These are phyloP conservation scores for Anser cygnoides DNA, from an alignment of 2,113 vertebrate genomes.

Conservation along the genomic window DNA sequence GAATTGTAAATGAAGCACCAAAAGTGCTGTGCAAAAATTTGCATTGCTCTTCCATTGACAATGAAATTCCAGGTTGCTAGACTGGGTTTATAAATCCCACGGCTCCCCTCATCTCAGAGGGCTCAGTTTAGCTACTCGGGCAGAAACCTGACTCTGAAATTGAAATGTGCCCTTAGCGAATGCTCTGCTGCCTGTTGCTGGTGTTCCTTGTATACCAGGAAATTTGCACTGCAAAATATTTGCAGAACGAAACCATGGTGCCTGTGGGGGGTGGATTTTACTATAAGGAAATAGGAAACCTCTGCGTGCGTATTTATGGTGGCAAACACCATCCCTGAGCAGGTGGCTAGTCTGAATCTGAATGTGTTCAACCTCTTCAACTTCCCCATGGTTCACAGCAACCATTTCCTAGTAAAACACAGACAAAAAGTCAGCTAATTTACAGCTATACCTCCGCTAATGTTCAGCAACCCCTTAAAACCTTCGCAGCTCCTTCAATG, in stretches of 20 bases:
- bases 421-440: background rate
- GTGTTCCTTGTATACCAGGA: conserved; percentile 19
- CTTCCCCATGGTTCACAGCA: background rate
- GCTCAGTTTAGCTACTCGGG: background rate
- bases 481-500: background rate
- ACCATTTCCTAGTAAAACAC: background rate
- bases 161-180: background rate
- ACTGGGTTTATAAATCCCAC: background rate
- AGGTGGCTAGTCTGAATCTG: background rate
- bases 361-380: background rate
- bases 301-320: background rate
- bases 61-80: background rate
- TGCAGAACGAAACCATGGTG: background rate
- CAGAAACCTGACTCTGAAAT: background rate
- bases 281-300: background rate
- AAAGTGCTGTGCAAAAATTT: background rate
- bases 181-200: accelerated
- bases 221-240: conserved; percentile 16
- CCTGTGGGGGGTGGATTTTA: background rate
- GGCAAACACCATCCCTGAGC: background rate
- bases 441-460: background rate
- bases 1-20: background rate
- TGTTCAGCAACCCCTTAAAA: background rate
- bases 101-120: background rate
- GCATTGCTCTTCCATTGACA: background rate